Percentiles rank a stretch among this genome's conserved stretches.
phyloP scores from a whole-genome alignment of 2,113 vertebrate species.

The Vimba vimba region DNA sequence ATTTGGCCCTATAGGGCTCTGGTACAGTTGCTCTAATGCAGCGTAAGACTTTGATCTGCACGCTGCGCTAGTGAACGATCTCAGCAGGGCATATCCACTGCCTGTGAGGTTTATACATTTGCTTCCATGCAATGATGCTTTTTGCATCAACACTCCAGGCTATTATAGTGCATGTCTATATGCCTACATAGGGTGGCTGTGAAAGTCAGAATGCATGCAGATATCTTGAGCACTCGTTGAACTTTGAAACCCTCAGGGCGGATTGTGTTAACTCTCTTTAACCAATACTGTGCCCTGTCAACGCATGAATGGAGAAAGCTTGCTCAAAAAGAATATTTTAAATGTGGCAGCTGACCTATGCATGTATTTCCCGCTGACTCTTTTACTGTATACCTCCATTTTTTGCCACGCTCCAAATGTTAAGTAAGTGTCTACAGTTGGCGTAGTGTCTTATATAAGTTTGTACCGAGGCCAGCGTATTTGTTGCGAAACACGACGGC shows the following conservation, averaged over 20 bases:
- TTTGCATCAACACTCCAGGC: conserved; percentile 25
- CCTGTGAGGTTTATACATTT: conserved; percentile 21
- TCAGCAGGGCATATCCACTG: conserved; percentile 14
- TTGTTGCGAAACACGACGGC: conserved; percentile 48
- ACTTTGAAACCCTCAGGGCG: conserved; percentile 16
- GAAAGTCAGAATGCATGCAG: conserved; percentile 16
- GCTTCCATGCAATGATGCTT: conserved; percentile 28
- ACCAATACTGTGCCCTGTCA: conserved; percentile 37
- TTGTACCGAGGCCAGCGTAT: conserved; percentile 33
- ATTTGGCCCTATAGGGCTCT: conserved; percentile 32
- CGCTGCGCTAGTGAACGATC: neutral
- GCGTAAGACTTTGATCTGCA: neutral
- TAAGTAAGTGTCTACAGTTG: conserved; percentile 32
- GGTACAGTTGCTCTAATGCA: neutral
- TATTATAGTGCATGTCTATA: conserved; percentile 4
- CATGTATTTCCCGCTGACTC: conserved; percentile 18
- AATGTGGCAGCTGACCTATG: conserved; percentile 51
- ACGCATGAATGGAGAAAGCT: conserved; percentile 10
- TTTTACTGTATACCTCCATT: neutral
- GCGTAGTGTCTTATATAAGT: conserved; percentile 35
- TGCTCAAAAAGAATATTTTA: conserved; percentile 38
- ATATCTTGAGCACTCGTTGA: conserved; percentile 20
- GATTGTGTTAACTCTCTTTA: conserved; percentile 44
- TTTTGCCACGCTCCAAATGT: neutral
- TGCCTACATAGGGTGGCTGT: conserved; percentile 1